A percentile compares a stretch with the other conserved stretches of the same genome.
Conservation (phyloP, 2,113 vertebrate genomes). For the Pollachius pollachius region DNA sequence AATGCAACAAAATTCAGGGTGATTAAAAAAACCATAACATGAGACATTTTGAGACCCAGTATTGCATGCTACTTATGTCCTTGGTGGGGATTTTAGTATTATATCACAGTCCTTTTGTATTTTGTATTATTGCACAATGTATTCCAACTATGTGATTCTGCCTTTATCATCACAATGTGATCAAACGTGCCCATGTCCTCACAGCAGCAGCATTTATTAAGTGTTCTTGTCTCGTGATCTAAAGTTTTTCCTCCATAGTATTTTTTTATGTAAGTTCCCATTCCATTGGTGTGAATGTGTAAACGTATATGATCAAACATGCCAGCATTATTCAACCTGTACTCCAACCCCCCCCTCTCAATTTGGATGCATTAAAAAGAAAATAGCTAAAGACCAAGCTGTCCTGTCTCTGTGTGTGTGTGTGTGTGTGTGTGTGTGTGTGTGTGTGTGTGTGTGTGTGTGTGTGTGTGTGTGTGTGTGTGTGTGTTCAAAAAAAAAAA, state of each 20-base stretch:
- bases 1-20: conserved; percentile 28
- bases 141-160: conserved; percentile 31
- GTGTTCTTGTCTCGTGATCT: conserved; percentile 35
- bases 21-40: conserved; percentile 3
- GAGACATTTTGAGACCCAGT: conserved; percentile 28
- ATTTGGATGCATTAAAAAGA: conserved; percentile 70
- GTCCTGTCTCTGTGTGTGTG: conserved; percentile 11
- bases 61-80: conserved; percentile 51
- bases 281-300: conserved; percentile 71
- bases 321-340: conserved; percentile 49
- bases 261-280: conserved; percentile 54
- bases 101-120: conserved; percentile 21
- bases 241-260: conserved; percentile 54
- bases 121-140: conserved; percentile 32
- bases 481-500: too few relatives aligned
- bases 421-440: neutral
- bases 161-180: conserved; percentile 38
- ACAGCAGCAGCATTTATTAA: conserved; percentile 43
- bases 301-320: conserved; percentile 58
- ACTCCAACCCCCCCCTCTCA: conserved; percentile 23
- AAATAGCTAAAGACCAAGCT: conserved; percentile 51
- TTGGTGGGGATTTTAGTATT: conserved; percentile 46
- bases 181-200: conserved; percentile 37
- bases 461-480: too few relatives aligned
- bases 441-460: too few relatives aligned